phyloP scores from a whole-genome alignment of 2,888 invertebrate species.

The Ichneumoninae sp. region DNA sequence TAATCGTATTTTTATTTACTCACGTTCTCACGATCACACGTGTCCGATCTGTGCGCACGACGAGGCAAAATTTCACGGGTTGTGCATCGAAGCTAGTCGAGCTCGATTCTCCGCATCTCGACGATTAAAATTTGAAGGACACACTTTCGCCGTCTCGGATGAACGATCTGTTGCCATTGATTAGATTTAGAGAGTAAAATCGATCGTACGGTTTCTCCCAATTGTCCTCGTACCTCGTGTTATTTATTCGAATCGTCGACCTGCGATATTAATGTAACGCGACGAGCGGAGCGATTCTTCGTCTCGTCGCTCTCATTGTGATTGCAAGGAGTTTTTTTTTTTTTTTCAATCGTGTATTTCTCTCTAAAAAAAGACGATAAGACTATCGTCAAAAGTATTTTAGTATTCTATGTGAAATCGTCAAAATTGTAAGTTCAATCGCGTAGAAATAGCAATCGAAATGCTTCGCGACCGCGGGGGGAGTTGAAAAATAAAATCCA shows the following conservation, averaged over 20 bases:
- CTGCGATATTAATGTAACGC: background rate
- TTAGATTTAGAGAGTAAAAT: background rate
- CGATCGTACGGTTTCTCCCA: background rate
- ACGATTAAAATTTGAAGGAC: slow-evolving; percentile 6
- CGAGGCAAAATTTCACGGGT: background rate
- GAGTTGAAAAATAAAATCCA: background rate
- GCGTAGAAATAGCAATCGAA: background rate
- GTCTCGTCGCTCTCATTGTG: background rate
- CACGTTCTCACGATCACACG: background rate
- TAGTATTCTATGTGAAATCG: background rate
- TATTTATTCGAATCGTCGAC: slow-evolving; percentile 34
- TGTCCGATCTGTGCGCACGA: background rate
- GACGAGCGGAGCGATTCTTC: background rate
- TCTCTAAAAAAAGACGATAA: background rate
- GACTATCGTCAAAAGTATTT: slow-evolving; percentile 24
- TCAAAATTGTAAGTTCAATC: slow-evolving; percentile 4
- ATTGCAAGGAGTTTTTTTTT: background rate
- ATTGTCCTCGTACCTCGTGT: background rate
- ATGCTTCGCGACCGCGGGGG: slow-evolving; percentile 11
- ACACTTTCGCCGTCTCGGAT: slow-evolving; percentile 1
- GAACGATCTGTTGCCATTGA: slow-evolving; percentile 19
- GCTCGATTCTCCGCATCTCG: background rate
- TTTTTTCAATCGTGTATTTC: slow-evolving; percentile 3
- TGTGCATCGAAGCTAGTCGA: slow-evolving; percentile 22
- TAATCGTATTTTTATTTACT: background rate